These are phyloP conservation scores for Mastomys coucha DNA, from an alignment of 2,113 vertebrate genomes.

Conservation along the genomic window DNA sequence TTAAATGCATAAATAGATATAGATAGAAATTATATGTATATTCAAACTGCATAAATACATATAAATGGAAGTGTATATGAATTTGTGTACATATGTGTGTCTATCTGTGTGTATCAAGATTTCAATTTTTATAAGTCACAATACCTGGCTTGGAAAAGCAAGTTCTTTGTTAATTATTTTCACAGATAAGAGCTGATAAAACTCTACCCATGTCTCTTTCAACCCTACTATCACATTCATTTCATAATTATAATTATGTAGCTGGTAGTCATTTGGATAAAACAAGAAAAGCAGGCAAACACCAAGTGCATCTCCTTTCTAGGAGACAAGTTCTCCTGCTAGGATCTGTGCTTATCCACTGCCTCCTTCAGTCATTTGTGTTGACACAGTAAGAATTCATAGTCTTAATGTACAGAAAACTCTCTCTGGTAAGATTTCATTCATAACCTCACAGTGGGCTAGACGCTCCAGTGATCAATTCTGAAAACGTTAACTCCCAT, in stretches of 20 bases:
- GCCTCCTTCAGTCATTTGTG: not conserved
- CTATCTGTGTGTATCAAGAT: not conserved
- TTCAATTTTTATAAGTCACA: not conserved
- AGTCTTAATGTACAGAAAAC: not conserved
- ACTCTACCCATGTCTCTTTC: not conserved
- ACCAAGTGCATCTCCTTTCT: not conserved
- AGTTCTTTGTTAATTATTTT: not conserved
- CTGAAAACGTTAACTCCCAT: conserved; percentile 9
- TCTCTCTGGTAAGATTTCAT: not conserved
- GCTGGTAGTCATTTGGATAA: not conserved
- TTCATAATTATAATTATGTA: not conserved
- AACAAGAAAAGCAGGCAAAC: not conserved
- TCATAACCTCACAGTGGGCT: not conserved
- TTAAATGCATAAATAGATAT: not conserved
- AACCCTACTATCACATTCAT: not conserved
- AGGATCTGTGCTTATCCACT: not conserved
- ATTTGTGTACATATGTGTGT: not conserved
- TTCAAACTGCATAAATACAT: not conserved
- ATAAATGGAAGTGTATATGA: not conserved
- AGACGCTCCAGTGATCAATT: not conserved
- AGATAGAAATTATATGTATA: not conserved
- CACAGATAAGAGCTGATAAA: not conserved
- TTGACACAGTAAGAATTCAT: not conserved
- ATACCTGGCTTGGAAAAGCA: not conserved
- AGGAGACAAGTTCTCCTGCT: not conserved